Percentiles rank a stretch among this genome's conserved stretches.
phyloP scores from a whole-genome alignment of 53 echinoderm and acorn worm species.

The Antedon mediterranea region DNA sequence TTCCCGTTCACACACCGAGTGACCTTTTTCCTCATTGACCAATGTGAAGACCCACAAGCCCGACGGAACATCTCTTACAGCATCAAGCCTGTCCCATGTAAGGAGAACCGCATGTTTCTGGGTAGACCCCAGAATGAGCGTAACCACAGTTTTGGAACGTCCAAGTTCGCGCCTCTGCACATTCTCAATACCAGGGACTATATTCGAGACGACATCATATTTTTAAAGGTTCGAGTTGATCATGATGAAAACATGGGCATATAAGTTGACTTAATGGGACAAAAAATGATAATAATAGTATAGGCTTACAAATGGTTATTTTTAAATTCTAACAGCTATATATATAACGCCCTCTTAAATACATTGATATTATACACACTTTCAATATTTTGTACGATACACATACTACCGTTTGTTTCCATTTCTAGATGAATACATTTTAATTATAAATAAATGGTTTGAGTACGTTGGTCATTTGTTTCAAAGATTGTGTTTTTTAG shows the following conservation, averaged over 20 bases:
- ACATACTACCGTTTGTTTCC: too few relatives aligned
- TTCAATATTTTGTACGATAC: too few relatives aligned
- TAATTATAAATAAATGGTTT: too few relatives aligned
- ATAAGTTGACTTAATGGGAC: too few relatives aligned
- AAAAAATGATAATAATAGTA: too few relatives aligned
- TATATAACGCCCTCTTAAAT: too few relatives aligned
- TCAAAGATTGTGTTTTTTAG: too few relatives aligned
- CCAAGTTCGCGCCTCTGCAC: conserved; percentile 85
- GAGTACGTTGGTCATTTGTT: too few relatives aligned
- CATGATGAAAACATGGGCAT: conserved; percentile 57
- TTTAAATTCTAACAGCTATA: too few relatives aligned
- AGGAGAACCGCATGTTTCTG: conserved; percentile 88
- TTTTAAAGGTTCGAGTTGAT: conserved; percentile 84
- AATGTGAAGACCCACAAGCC: conserved; percentile 90
- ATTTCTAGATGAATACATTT: too few relatives aligned
- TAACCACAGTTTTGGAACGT: conserved; percentile 95
- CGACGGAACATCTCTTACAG: conserved; percentile 89
- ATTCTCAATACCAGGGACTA: conserved; percentile 85
- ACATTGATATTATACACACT: too few relatives aligned
- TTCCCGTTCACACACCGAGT: conserved; percentile 91
- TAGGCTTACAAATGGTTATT: too few relatives aligned
- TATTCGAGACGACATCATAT: conserved; percentile 86
- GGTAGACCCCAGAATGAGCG: conserved; percentile 80
- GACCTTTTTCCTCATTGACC: conserved; percentile 93
- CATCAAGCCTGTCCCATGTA: conserved; percentile 81